Evolutionary conservation across 2,113 vertebrate genomes (phyloP).

Genomic region (Rattus rattus): DNA sequence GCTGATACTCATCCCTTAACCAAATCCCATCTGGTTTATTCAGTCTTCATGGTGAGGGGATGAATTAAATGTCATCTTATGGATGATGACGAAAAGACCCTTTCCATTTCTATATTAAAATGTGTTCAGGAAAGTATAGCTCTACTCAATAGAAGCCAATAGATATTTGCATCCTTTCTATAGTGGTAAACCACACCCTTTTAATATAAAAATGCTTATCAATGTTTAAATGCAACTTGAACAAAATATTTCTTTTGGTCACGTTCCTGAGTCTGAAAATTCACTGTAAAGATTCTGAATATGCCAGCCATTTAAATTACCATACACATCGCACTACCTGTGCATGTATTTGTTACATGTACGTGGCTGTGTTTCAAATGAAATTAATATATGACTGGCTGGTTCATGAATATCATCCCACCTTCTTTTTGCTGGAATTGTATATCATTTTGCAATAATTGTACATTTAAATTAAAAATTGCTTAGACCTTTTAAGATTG

Average conservation of each 20-base stretch:
- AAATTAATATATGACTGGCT: background rate
- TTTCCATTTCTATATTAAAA: conserved; percentile 41
- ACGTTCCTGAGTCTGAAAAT: background rate
- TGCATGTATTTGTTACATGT: background rate
- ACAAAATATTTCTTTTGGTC: conserved; percentile 38
- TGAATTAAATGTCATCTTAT: conserved; percentile 46
- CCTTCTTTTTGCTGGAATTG: background rate
- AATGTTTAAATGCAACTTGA: conserved; percentile 50
- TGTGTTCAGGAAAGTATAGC: conserved; percentile 42
- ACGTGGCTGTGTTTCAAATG: background rate
- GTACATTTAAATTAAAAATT: conserved; percentile 25
- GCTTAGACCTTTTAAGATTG: conserved; percentile 29
- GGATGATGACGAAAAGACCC: background rate
- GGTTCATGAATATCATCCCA: background rate
- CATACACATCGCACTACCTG: background rate
- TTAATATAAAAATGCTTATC: conserved; percentile 57
- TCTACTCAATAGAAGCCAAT: background rate
- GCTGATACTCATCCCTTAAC: conserved; percentile 35
- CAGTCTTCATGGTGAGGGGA: conserved; percentile 38
- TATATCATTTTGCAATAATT: background rate
- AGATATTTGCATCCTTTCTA: conserved; percentile 11
- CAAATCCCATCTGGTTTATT: conserved; percentile 49
- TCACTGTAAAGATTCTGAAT: background rate
- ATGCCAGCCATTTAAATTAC: conserved; percentile 1
- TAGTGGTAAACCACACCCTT: background rate